Base-by-base conservation (phyloP, 1,140 invertebrate species). In the Lethrus apterus region DNA sequence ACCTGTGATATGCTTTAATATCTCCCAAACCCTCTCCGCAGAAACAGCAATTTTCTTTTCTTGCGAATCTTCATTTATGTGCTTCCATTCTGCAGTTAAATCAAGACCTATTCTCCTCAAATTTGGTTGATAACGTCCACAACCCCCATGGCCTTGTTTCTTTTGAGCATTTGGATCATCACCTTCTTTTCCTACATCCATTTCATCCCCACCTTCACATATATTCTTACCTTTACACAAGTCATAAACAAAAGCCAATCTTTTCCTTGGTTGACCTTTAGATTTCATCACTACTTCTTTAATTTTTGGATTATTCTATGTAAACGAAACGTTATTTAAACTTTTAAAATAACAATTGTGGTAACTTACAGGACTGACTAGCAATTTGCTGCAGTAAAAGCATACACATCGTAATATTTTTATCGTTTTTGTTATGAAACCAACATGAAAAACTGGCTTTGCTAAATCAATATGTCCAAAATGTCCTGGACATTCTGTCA, bases 391-490 rank as follows among this genome's bases (percentile, higher is more conserved):
- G 65, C 94, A 98, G 64, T 91, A 97, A 66, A 97, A 98, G 65
- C 95, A 99, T 11, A 98, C 93, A 70, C 95, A 98, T 68, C 94
- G 73, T 4, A 98, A 68, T 44, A 98, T 84, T 74, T 99, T 99
- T 30, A 99, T 90, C 0, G 86, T 93, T 72, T 99, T 99, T 43
- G 90, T 93, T 14, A 99, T 77, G 64, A 98, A 99, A 34, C 94
- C 96, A 65, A 97, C 85, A 67, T 99, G 94, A 70, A 93, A 99
- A 2, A 99, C 96, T 15, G 97, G 97, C 69, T 99, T 99, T 0
- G 94, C 87, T 36, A 99, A 72, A 68, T 99, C 93, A 52, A 99
- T 89, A 65, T 99, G 97, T n/a, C 95, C 97, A 76, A 99, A 99
- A 69, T 99, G 97, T 1, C 97, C 97, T 11, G 95, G 93, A 70